These are phyloP conservation scores for Platynereis dumerilii DNA, from an alignment of 2,888 invertebrate species.

Conservation along the genomic window DNA sequence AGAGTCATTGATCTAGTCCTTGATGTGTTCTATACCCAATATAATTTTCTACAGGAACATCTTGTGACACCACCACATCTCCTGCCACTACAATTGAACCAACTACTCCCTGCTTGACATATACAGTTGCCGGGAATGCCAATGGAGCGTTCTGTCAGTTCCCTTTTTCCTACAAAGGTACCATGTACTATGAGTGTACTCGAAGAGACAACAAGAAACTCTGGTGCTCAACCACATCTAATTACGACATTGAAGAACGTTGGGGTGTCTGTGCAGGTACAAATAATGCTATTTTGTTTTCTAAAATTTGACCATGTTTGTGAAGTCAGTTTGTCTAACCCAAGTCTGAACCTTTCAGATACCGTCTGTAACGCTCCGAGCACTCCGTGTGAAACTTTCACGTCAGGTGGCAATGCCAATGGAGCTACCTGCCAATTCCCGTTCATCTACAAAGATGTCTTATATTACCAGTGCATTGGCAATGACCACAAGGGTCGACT, in stretches of 20 bases:
- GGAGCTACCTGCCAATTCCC: conserved; percentile 9
- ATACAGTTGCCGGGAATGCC: conserved; percentile 16
- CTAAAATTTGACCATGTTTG: not conserved
- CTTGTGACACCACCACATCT: not conserved
- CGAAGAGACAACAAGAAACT: not conserved
- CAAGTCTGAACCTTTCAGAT: not conserved
- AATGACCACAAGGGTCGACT: not conserved
- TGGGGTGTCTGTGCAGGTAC: conserved; percentile 18
- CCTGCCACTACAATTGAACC: conserved; percentile 6
- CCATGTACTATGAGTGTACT: conserved; percentile 1
- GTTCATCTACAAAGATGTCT: conserved; percentile 13
- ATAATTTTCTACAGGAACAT: not conserved
- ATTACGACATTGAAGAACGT: conserved; percentile 20
- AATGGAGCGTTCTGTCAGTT: conserved; percentile 14
- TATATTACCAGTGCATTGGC: conserved; percentile 17
- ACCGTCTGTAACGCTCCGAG: not conserved
- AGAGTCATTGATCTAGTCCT: too few species aligned
- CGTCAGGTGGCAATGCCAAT: not conserved
- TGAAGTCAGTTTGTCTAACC: not conserved
- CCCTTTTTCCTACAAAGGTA: conserved; percentile 19
- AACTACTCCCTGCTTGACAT: not conserved
- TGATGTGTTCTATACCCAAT: too few species aligned
- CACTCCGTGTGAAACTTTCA: conserved; percentile 1
- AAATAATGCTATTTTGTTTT: too few species aligned
- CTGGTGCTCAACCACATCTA: conserved; percentile 23